Percentiles rank a stretch among this genome's conserved stretches.
These are phyloP conservation scores for Tringa solitaria DNA, from an alignment of 2,113 vertebrate genomes.

Conservation along the genomic window DNA sequence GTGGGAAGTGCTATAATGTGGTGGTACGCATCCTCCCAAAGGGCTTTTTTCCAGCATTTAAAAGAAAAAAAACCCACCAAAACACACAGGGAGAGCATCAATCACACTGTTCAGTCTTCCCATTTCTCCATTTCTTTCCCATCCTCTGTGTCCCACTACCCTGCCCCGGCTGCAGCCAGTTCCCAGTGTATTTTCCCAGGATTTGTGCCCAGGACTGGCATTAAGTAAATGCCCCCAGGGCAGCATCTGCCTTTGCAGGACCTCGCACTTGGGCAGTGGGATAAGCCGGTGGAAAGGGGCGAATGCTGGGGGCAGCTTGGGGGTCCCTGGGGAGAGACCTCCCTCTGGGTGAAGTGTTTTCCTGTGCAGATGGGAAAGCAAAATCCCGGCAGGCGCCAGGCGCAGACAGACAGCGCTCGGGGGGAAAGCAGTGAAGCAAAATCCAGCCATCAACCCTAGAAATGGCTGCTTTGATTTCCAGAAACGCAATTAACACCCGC, in stretches of 20 bases:
- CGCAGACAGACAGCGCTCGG: neutral
- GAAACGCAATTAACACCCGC: conserved; percentile 2
- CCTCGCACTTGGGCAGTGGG: rapidly evolving
- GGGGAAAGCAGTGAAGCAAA: neutral
- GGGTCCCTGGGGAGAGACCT: neutral
- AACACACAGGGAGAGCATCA: neutral
- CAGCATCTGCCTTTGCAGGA: neutral
- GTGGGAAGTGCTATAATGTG: neutral
- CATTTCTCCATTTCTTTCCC: neutral
- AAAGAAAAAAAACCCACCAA: neutral
- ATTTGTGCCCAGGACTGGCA: neutral
- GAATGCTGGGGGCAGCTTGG: neutral
- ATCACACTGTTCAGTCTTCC: neutral
- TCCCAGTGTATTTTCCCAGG: neutral
- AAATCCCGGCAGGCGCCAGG: neutral
- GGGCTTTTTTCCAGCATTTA: neutral
- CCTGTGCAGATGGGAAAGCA: neutral
- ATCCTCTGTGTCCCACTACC: neutral
- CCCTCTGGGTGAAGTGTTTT: neutral
- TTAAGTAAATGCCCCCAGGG: neutral
- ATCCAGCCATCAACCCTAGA: neutral
- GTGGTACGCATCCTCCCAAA: neutral
- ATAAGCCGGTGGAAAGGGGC: neutral
- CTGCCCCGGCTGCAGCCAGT: neutral
- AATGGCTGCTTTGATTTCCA: neutral